These are phyloP conservation scores for Bhutanitis thaidina DNA, from an alignment of 2,888 invertebrate species.

Conservation along the genomic window DNA sequence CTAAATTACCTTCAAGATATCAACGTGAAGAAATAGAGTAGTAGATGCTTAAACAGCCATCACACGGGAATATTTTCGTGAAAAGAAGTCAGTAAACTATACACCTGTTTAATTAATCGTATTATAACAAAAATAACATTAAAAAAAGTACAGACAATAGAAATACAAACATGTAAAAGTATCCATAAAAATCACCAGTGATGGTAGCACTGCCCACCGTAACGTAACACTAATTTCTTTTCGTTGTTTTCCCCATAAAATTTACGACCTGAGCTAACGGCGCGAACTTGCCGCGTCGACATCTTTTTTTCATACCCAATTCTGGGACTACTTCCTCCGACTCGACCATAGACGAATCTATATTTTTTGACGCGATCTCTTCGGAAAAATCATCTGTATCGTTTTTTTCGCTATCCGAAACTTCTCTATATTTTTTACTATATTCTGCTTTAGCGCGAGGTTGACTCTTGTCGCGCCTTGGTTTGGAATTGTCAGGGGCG, in stretches of 20 bases:
- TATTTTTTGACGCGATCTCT: constrained; percentile 51
- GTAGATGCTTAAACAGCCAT: too few species aligned
- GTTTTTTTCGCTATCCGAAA: constrained; percentile 53
- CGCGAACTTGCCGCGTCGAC: constrained; percentile 53
- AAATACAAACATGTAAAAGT: constrained; percentile 17
- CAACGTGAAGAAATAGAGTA: too few species aligned
- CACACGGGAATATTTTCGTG: too few species aligned
- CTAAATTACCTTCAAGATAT: too few species aligned
- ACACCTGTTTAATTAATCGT: constrained; percentile 14
- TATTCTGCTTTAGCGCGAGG: constrained; percentile 42
- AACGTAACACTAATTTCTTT: constrained; percentile 48
- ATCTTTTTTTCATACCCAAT: constrained; percentile 49
- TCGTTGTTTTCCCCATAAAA: constrained; percentile 62
- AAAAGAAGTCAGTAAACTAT: background rate
- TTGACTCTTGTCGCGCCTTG: constrained; percentile 35
- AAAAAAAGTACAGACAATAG: constrained; percentile 18
- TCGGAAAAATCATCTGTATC: constrained; percentile 59
- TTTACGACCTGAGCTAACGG: constrained; percentile 65
- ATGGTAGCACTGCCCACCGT: constrained; percentile 27
- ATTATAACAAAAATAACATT: constrained; percentile 12
- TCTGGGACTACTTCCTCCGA: constrained; percentile 55
- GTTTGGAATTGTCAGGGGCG: constrained; percentile 39
- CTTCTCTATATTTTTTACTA: constrained; percentile 43
- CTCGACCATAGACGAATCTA: constrained; percentile 54
- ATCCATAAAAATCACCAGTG: constrained; percentile 29